Evolutionary conservation across 1,140 invertebrate genomes (phyloP), one percentile per base, ranked within the genome.

Genomic region (Micrasema longulum): DNA sequence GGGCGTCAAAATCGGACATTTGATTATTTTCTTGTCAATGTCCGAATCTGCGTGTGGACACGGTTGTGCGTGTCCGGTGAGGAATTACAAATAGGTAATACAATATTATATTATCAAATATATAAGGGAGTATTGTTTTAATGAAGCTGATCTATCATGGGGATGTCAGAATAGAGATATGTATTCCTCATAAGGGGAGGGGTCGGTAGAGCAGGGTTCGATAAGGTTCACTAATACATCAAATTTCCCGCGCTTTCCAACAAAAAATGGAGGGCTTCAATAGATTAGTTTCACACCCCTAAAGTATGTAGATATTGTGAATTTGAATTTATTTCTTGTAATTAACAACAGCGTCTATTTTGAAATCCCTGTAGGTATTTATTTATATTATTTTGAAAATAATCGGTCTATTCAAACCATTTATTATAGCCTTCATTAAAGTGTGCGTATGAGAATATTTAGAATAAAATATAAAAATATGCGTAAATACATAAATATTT

Each of bases 111-210:
- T 31, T 4, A 31, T 31, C 2, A 31, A 67, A 74, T 66, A 68
- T 67, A 63, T 52, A 69, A 65, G 48, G 73, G 69, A 50, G 62
- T 67, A 74, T 69, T 72, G 73, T 75, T 75, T 75, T 75, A 75
- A 75, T 75, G 73, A 75, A 69, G 23, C 69, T 69, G 73, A 75
- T 75, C 73, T 75, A 75, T 75, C 73, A 75, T 72, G 65, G 47
- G 64, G 69, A 65, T 71, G 73, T 71, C 73, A 74, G 72, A 43
- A 48, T 41, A 53, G 64, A 75, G 73, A 75, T 75, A 75, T 71
- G n/a, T n/a, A n/a, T n/a, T n/a, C n/a, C n/a, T n/a, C 55, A 64
- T 63, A 55, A 41, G 43, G 41, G 22, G 5, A 47, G 60, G 23
- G 41, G 6, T 23, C 48, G 63, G 60, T 62, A 26, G 48, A 5